Conservation (phyloP, 2,888 invertebrate genomes). For the Strigamia maritima region DNA sequence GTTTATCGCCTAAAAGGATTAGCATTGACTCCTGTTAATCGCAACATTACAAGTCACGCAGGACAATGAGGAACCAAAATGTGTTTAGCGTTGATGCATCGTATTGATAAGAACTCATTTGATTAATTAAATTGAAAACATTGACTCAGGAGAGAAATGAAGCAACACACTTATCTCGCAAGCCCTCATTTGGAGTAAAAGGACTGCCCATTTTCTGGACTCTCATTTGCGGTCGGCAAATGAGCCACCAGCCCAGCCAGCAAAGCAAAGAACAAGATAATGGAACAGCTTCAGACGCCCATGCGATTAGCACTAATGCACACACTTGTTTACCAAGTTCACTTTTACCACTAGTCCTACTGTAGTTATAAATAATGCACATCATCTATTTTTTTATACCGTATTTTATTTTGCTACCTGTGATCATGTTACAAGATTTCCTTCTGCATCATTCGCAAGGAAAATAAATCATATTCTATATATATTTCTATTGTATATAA, state of each 20-base stretch:
- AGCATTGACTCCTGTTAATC: not conserved
- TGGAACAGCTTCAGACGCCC: slow-evolving; percentile 32
- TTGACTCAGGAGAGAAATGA: not conserved
- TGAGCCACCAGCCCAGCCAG: slow-evolving; percentile 31
- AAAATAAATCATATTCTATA: no score
- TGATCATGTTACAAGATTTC: not conserved
- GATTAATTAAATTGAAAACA: slow-evolving; percentile 30
- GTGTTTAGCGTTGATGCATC: not conserved
- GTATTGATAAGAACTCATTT: slow-evolving; percentile 1
- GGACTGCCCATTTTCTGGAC: slow-evolving; percentile 27
- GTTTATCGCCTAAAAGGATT: not conserved
- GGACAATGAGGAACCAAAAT: not conserved
- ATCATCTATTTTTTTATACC: not conserved
- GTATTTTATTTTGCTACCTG: not conserved
- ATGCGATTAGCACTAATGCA: slow-evolving; percentile 26
- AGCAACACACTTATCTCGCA: slow-evolving; percentile 21
- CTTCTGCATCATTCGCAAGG: not conserved
- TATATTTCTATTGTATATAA: no score
- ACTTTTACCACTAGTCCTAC: not conserved
- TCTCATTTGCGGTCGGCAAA: slow-evolving; percentile 25
- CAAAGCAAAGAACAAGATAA: slow-evolving; percentile 26
- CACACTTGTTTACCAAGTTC: slow-evolving; percentile 32
- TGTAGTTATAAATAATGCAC: slow-evolving; percentile 26
- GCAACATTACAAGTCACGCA: not conserved
- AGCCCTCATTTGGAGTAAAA: slow-evolving; percentile 1